These are phyloP conservation scores for Palythoa grandis DNA, from an alignment of 92 coral and sea anemone genomes.

Conservation along the genomic window DNA sequence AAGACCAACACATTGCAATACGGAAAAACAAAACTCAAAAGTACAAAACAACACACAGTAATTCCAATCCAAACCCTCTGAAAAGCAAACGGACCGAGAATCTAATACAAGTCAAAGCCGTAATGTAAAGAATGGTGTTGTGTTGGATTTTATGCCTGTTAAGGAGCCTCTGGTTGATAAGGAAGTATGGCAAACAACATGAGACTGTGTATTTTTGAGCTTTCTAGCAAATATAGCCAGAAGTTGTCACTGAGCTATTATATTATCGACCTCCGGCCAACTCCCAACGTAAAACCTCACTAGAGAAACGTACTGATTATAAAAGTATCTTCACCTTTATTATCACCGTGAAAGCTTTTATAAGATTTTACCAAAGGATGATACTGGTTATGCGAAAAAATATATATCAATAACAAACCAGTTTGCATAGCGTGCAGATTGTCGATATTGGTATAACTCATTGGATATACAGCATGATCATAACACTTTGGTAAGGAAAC, in stretches of 20 bases:
- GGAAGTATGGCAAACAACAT: background rate
- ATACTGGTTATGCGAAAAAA: constrained; percentile 1
- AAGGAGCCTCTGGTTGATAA: background rate
- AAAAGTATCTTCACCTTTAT: background rate
- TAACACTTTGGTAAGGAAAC: background rate
- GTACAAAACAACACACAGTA: constrained; percentile 32
- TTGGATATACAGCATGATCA: background rate
- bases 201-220: background rate
- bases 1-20: constrained; percentile 24
- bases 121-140: background rate
- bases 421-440: background rate
- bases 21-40: constrained; percentile 12
- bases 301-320: background rate
- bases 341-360: background rate
- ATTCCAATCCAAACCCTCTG: constrained; percentile 1
- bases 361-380: background rate
- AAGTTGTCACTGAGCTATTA: background rate
- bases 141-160: background rate
- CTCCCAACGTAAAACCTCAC: background rate
- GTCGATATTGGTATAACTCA: background rate
- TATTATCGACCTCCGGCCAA: background rate
- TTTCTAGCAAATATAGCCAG: background rate
- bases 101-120: background rate
- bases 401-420: background rate
- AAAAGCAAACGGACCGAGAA: background rate